Conservation (phyloP, 2,888 invertebrate species). For the Dioctria rufipes region DNA sequence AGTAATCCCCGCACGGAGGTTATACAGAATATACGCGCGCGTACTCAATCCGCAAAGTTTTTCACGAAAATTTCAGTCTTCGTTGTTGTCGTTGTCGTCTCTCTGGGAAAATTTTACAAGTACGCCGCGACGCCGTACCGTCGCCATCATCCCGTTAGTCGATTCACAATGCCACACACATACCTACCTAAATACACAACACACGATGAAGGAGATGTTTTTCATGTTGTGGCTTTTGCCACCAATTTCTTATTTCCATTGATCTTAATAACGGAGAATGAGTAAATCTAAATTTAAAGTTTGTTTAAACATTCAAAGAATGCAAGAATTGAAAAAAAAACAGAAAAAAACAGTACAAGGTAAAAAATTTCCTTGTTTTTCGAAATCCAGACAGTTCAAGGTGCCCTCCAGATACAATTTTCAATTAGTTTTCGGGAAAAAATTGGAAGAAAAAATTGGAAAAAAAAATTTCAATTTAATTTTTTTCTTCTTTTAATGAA, state of each 20-base stretch:
- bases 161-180: no score
- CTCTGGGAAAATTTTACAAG: conserved; percentile 20
- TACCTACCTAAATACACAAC: not conserved
- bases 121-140: not conserved
- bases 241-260: conserved; percentile 14
- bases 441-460: no score
- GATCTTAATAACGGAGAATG: conserved; percentile 33
- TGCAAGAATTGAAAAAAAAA: not conserved
- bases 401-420: not conserved
- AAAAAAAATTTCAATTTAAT: no score
- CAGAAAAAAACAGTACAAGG: not conserved
- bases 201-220: conserved; percentile 1
- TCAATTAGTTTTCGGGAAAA: no score
- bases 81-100: not conserved
- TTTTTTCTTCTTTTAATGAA: no score
- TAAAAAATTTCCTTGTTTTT: not conserved
- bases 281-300: conserved; percentile 34
- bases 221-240: conserved; percentile 12
- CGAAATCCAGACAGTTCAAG: not conserved
- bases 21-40: conserved; percentile 22
- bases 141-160: not conserved
- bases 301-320: not conserved
- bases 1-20: conserved; percentile 23
- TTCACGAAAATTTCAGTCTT: conserved; percentile 30
- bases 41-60: conserved; percentile 21